Evolutionary conservation across 2,113 vertebrate species (phyloP).

Genomic region (Sialia sialis): DNA sequence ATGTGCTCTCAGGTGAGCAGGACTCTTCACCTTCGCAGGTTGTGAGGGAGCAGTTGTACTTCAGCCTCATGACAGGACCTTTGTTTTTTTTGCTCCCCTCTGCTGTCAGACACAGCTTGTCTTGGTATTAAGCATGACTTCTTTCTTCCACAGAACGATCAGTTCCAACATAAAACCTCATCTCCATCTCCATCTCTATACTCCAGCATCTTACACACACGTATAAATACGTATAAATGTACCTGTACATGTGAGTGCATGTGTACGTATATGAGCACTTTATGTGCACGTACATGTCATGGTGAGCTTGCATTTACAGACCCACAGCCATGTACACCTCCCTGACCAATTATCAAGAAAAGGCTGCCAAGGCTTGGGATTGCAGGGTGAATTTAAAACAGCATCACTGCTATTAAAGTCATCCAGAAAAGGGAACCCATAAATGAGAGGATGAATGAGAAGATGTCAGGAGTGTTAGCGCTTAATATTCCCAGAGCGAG

Average conservation of each 20-base stretch:
- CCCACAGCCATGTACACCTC: not conserved
- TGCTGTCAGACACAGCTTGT: not conserved
- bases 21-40: rapidly evolving
- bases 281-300: rapidly evolving
- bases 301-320: not conserved
- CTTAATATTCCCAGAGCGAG: not conserved
- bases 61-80: not conserved
- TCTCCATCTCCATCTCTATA: not conserved
- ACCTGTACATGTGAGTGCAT: no score
- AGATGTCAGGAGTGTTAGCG: not conserved
- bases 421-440: not conserved
- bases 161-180: not conserved
- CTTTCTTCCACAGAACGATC: not conserved
- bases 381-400: slow-evolving; percentile 19
- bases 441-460: slow-evolving; percentile 42
- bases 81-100: not conserved
- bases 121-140: not conserved
- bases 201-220: not conserved
- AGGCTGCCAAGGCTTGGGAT: not conserved
- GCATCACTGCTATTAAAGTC: not conserved
- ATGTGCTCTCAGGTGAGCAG: not conserved
- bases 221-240: rapidly evolving
- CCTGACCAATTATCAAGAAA: not conserved
- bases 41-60: not conserved
- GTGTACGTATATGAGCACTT: not conserved